Percentiles rank a stretch among this genome's conserved stretches.
These are phyloP conservation scores for Pagrus major DNA, from an alignment of 2,113 vertebrate species.

Conservation along the genomic window DNA sequence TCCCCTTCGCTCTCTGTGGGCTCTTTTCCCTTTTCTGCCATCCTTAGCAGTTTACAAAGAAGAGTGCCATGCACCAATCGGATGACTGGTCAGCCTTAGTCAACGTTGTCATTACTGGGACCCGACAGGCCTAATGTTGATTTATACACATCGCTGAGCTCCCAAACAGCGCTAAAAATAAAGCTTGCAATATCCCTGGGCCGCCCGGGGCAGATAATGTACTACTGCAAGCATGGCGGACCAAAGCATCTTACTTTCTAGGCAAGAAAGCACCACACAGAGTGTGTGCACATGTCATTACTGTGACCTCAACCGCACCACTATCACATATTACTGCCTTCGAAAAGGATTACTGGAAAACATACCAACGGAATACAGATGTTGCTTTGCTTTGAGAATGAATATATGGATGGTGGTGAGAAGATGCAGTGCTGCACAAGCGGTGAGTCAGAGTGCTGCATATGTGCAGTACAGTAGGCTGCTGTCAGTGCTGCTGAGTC, in stretches of 20 bases:
- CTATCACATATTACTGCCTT: background rate
- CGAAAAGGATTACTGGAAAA: background rate
- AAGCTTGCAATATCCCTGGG: slow-evolving; percentile 65
- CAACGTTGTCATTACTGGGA: slow-evolving; percentile 77
- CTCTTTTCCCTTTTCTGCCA: slow-evolving; percentile 67
- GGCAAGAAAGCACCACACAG: slow-evolving; percentile 24
- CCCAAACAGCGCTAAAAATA: slow-evolving; percentile 83
- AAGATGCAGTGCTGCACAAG: slow-evolving; percentile 28
- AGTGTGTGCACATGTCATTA: slow-evolving; percentile 31
- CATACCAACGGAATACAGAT: background rate
- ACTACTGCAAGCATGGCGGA: slow-evolving; percentile 62
- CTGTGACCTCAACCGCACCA: slow-evolving; percentile 33
- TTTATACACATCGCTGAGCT: slow-evolving; percentile 80
- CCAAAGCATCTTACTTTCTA: slow-evolving; percentile 52
- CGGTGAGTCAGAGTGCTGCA: slow-evolving; percentile 36
- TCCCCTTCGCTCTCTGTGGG: slow-evolving; percentile 49
- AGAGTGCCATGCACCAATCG: slow-evolving; percentile 62
- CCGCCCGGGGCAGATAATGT: slow-evolving; percentile 71
- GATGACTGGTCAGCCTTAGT: slow-evolving; percentile 76
- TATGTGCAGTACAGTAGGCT: slow-evolving; percentile 31
- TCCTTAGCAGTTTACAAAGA: slow-evolving; percentile 75
- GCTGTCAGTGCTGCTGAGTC: slow-evolving; percentile 59
- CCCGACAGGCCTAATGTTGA: slow-evolving; percentile 79
- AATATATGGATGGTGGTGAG: background rate
- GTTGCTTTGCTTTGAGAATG: background rate